Base-by-base conservation (phyloP, 2,797 vertebrate genomes). In the Gambusia yucatana region DNA sequence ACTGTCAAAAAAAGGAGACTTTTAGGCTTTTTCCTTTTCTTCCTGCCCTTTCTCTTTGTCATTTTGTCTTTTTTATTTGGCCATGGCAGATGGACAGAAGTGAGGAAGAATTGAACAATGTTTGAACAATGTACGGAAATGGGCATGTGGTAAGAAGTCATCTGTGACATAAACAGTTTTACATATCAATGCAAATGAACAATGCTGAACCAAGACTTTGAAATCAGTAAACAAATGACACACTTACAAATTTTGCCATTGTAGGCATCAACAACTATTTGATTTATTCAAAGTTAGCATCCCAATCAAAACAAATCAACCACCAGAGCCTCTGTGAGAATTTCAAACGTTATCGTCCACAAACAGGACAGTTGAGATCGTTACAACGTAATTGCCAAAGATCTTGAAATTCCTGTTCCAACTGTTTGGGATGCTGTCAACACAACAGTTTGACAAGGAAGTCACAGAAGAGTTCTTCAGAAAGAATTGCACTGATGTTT, bases 321-420 rank as follows among this genome's bases (percentile, higher is more conserved):
- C 14, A 70, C 25, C 2, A 6, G 67, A n/a, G 25, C 25, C 16
- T 16, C 25, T 6, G 5, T 44, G 10, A 69, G 65, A 4, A 13
- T 70, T 44, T 70, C 5, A 28, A 28, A 69, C 25, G 0, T 41
- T 43, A 69, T 69, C 25, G 39, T 69, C 13, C 67, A 28, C 41
- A 70, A 70, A 70, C 39, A 28, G 39, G 67, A 70, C 25, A 6
- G 67, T 46, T 28, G 67, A 70, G 41, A 28, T 44, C 6, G 6
- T 46, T 44, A 44, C 4, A 28, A 28, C 0, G 22, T n/a, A 4
- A 11, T 43, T 41, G 9, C 20, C 33, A 67, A 43, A 69, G 10
- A 43, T 69, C 65, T 69, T 69, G 65, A 69, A 69, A 67, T 67
- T 67, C 63, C 63, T 41, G 65, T 69, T 69, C 25, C 39, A n/a